Evolutionary conservation across 2,888 invertebrate species (phyloP).

Genomic region (Celastrina argiolus): DNA sequence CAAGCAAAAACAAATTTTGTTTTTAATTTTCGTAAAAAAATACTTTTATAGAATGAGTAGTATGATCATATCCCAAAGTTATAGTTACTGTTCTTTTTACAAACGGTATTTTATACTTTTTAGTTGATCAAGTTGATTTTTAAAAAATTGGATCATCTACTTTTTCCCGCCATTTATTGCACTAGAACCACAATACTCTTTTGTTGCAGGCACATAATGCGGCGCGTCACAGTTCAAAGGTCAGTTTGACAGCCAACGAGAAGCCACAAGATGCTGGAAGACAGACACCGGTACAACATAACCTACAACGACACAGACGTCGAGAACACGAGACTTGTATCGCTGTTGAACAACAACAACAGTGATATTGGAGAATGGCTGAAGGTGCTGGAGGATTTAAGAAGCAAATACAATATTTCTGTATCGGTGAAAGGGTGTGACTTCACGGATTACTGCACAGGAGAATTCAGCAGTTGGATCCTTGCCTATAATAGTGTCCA

Average conservation of each 20-base stretch:
- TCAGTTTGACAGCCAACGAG: conserved; percentile 6
- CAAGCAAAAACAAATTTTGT: too few relatives aligned
- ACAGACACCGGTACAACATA: conserved; percentile 24
- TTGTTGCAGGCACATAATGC: conserved; percentile 23
- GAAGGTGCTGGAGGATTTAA: conserved; percentile 55
- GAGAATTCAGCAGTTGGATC: conserved; percentile 78
- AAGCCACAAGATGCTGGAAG: background rate
- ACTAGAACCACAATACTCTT: background rate
- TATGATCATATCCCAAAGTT: too few relatives aligned
- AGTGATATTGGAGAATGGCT: conserved; percentile 56
- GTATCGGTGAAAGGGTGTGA: conserved; percentile 58
- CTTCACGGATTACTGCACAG: conserved; percentile 75
- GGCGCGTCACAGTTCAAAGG: conserved; percentile 17
- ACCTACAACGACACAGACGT: conserved; percentile 44
- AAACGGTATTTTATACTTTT: too few relatives aligned
- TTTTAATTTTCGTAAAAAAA: too few relatives aligned
- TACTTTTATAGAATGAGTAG: too few relatives aligned
- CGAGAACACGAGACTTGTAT: conserved; percentile 56
- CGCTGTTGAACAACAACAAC: conserved; percentile 53
- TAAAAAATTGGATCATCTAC: too few relatives aligned
- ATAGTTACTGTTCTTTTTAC: too few relatives aligned
- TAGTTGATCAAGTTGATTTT: too few relatives aligned
- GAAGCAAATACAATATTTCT: conserved; percentile 57
- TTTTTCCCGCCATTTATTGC: background rate
- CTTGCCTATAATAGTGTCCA: conserved; percentile 84